A percentile compares a stretch with the other conserved stretches of the same genome.
phyloP scores from a whole-genome alignment of 2,797 vertebrate genomes.

The Tenualosa thibaudeaui region DNA sequence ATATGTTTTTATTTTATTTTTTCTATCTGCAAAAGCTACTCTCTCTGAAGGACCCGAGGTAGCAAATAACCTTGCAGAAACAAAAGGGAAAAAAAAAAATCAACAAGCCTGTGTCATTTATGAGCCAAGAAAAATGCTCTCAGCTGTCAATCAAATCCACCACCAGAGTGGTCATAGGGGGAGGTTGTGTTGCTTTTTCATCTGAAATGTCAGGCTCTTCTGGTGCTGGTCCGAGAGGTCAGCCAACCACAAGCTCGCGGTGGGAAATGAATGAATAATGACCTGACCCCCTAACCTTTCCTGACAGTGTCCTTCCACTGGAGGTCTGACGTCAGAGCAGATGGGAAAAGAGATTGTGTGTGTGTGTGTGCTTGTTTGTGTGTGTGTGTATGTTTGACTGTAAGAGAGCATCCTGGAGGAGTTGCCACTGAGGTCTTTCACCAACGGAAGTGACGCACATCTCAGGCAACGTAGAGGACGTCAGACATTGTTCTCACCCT shows the following conservation, averaged over 20 bases:
- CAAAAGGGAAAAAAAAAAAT: neutral
- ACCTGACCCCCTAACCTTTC: slow-evolving; percentile 32
- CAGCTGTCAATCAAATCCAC: neutral
- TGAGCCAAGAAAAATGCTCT: neutral
- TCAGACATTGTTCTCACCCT: neutral
- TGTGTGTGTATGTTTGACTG: neutral
- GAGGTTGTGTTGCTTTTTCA: slow-evolving; percentile 34
- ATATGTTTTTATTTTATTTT: neutral
- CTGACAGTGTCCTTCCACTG: slow-evolving; percentile 21
- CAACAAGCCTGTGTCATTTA: neutral
- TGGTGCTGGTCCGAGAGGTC: slow-evolving; percentile 32
- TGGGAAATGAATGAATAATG: slow-evolving; percentile 56
- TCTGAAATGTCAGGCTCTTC: slow-evolving; percentile 44
- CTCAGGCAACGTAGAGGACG: neutral
- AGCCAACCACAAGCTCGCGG: slow-evolving; percentile 35
- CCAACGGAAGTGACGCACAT: neutral
- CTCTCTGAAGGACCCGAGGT: neutral
- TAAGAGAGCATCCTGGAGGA: neutral
- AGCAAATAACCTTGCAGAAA: neutral
- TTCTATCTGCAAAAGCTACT: neutral
- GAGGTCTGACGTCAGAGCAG: neutral
- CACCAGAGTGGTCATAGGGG: neutral
- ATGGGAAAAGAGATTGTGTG: slow-evolving; percentile 23
- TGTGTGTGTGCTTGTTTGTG: neutral
- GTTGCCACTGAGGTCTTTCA: neutral